These are phyloP conservation scores for Characodon lateralis DNA, from an alignment of 2,797 vertebrate species.

Conservation along the genomic window DNA sequence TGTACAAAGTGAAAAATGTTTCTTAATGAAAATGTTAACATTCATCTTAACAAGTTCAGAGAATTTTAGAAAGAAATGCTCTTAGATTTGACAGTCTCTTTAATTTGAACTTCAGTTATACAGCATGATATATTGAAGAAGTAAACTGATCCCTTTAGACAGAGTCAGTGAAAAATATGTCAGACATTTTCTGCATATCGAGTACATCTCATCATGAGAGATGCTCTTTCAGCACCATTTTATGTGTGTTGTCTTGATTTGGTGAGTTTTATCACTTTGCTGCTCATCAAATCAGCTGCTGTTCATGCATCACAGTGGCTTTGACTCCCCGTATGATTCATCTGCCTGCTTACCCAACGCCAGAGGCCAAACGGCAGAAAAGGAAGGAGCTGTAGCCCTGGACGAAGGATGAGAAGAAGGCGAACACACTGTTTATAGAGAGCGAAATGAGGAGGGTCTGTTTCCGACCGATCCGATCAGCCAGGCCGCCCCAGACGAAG, in stretches of 20 bases:
- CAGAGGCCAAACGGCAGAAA: slow-evolving; percentile 93
- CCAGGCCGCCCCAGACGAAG: slow-evolving; percentile 94
- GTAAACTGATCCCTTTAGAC: neutral
- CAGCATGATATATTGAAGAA: neutral
- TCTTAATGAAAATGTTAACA: too few relatives aligned
- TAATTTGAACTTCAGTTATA: neutral
- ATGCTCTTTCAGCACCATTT: neutral
- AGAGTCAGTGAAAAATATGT: too few relatives aligned
- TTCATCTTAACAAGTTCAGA: too few relatives aligned
- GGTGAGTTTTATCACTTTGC: neutral
- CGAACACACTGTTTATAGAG: slow-evolving; percentile 97
- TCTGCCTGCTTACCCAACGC: slow-evolving; percentile 87
- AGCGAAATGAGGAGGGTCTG: slow-evolving; percentile 97
- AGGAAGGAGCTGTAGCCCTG: slow-evolving; percentile 97
- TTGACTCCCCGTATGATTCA: slow-evolving; percentile 38
- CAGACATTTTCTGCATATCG: too few relatives aligned
- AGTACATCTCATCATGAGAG: too few relatives aligned
- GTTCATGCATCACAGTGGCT: slow-evolving; percentile 1
- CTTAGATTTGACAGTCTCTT: neutral
- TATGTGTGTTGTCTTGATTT: neutral
- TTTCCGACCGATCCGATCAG: slow-evolving; percentile 90
- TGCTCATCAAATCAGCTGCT: neutral
- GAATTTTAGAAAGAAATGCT: too few relatives aligned
- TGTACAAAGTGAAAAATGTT: too few relatives aligned
- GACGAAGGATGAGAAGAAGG: slow-evolving; percentile 98